phyloP scores from a whole-genome alignment of 2,113 vertebrate genomes.

The Thunnus maccoyii region DNA sequence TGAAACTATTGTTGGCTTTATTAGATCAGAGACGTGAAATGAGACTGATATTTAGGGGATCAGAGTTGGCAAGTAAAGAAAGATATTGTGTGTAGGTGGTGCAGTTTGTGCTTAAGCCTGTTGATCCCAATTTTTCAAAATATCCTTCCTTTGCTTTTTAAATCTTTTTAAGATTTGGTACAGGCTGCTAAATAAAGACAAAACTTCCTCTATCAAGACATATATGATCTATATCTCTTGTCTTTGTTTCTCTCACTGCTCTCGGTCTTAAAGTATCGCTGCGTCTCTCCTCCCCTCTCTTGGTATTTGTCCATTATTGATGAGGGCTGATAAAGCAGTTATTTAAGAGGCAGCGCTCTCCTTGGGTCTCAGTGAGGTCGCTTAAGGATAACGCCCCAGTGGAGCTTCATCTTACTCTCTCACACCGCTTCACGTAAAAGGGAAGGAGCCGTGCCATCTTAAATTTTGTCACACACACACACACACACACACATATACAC shows the following conservation, averaged over 20 bases:
- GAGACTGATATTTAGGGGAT: neutral
- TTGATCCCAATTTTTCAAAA: neutral
- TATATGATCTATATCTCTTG: neutral
- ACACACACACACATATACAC: neutral
- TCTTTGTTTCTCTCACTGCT: neutral
- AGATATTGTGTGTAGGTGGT: neutral
- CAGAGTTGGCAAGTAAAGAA: neutral
- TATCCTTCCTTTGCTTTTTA: neutral
- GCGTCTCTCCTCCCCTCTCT: slow-evolving; percentile 31
- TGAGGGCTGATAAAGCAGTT: slow-evolving; percentile 58
- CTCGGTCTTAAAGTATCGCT: slow-evolving; percentile 26
- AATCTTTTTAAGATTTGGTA: neutral
- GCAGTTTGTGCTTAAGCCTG: neutral
- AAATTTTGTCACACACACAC: neutral
- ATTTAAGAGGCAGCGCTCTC: slow-evolving; percentile 59
- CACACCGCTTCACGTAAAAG: slow-evolving; percentile 23
- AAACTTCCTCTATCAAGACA: neutral
- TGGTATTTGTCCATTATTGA: slow-evolving; percentile 69
- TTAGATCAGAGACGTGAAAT: neutral
- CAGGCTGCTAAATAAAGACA: neutral
- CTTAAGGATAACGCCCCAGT: slow-evolving; percentile 47
- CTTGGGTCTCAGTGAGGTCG: slow-evolving; percentile 43
- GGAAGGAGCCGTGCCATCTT: slow-evolving; percentile 17
- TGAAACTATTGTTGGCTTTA: neutral
- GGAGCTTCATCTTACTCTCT: slow-evolving; percentile 45